Percentiles rank a stretch among this genome's conserved stretches.
phyloP scores from a whole-genome alignment of 2,113 vertebrate genomes.

The Boleophthalmus pectinirostris region DNA sequence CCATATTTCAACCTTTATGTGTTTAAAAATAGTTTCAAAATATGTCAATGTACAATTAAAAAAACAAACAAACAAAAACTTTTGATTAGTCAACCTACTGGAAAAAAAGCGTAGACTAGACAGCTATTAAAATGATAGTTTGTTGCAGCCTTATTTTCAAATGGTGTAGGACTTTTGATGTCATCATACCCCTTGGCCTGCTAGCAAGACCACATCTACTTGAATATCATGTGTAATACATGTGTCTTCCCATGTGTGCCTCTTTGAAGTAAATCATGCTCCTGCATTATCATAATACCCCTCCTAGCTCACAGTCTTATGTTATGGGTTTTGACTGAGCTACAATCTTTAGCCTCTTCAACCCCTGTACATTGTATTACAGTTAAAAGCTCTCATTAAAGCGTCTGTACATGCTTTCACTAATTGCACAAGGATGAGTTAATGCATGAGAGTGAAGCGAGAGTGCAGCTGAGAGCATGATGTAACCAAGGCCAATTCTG shows the following conservation, averaged over 20 bases:
- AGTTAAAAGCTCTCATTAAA: conserved; percentile 1
- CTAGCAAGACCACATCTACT: no score
- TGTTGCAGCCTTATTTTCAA: no score
- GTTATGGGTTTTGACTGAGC: background rate
- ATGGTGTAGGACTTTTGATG: no score
- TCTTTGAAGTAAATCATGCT: conserved; percentile 2
- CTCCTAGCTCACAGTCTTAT: background rate
- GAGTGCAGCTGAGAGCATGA: background rate
- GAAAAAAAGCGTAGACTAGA: no score
- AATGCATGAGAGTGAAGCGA: background rate
- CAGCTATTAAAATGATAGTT: no score
- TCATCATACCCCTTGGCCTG: no score
- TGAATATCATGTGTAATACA: background rate
- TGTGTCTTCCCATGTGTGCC: background rate
- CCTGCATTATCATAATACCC: background rate
- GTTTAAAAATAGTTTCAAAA: no score
- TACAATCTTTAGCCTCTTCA: background rate
- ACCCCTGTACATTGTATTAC: background rate
- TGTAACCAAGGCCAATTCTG: background rate
- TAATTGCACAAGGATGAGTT: background rate
- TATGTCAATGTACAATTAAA: no score
- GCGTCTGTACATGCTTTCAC: background rate
- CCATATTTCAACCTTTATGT: no score
- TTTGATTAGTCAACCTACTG: no score
- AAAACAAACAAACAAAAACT: no score